phyloP scores from a whole-genome alignment of 2,113 vertebrate genomes.

The Ivindomyrus marchei region DNA sequence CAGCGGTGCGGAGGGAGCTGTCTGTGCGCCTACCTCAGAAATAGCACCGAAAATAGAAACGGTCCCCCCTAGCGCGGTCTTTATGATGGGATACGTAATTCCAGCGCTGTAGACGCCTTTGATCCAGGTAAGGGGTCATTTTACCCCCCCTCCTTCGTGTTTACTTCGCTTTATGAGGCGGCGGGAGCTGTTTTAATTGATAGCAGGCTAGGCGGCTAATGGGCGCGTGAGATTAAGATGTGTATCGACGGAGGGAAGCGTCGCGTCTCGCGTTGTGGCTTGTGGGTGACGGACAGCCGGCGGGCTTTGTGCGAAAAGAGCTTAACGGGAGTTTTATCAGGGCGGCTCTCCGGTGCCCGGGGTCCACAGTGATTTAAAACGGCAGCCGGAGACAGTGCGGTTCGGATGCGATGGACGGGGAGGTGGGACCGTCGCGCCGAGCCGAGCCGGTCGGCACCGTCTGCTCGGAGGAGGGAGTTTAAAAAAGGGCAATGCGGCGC shows the following conservation, averaged over 20 bases:
- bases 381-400: background rate
- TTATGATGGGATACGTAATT: conserved; percentile 38
- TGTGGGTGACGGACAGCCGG: background rate
- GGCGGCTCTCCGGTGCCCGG: background rate
- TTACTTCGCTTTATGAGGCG: background rate
- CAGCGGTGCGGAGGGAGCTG: conserved; percentile 13
- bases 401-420: background rate
- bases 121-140: conserved; percentile 39
- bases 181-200: background rate
- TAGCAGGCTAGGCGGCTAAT: background rate
- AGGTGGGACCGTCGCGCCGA: background rate
- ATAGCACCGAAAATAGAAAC: background rate
- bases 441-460: background rate
- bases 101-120: conserved; percentile 29
- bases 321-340: background rate
- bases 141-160: too few relatives aligned
- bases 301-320: background rate
- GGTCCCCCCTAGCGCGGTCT: background rate
- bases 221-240: background rate
- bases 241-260: background rate
- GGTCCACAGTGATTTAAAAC: background rate
- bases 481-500: background rate
- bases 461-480: background rate
- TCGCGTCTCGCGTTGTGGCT: background rate
- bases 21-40: background rate